Percentiles rank a stretch among this genome's conserved stretches.
phyloP scores from a whole-genome alignment of 2,888 invertebrate species.

The Rotaria magnacalcarata region DNA sequence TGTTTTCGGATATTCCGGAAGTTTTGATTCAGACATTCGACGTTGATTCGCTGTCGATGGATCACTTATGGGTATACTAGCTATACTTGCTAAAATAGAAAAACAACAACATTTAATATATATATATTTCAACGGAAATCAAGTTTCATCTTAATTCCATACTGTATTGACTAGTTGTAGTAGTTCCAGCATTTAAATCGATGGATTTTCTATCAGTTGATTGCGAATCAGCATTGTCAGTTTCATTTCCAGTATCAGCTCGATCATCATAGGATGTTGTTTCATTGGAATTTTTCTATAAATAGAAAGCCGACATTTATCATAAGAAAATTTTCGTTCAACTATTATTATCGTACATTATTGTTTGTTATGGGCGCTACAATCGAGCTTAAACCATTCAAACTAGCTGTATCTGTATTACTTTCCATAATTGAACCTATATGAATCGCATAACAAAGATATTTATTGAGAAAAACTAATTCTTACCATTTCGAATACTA shows the following conservation, averaged over 20 bases:
- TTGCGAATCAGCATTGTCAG: constrained; percentile 13
- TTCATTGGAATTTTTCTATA: not conserved
- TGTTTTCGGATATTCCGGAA: constrained; percentile 39
- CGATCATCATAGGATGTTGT: not conserved
- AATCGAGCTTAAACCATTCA: not conserved
- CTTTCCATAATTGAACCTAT: not conserved
- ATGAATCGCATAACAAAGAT: not conserved
- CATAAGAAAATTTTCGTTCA: not conserved
- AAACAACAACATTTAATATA: no score
- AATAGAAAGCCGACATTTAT: not conserved
- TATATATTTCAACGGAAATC: no score
- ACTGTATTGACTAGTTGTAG: not conserved
- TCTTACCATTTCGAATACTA: not conserved
- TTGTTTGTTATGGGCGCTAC: not conserved
- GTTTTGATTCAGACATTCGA: not conserved
- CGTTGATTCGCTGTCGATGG: not conserved
- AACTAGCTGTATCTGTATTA: not conserved
- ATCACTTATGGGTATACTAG: not conserved
- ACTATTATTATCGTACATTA: not conserved
- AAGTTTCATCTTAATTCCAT: no score
- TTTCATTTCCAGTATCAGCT: not conserved
- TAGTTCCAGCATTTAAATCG: not conserved
- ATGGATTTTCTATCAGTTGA: not conserved
- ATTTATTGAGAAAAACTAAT: not conserved
- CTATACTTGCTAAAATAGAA: not conserved